Conservation (phyloP, 2,797 vertebrate species). For the Sebastes trivittatus region DNA sequence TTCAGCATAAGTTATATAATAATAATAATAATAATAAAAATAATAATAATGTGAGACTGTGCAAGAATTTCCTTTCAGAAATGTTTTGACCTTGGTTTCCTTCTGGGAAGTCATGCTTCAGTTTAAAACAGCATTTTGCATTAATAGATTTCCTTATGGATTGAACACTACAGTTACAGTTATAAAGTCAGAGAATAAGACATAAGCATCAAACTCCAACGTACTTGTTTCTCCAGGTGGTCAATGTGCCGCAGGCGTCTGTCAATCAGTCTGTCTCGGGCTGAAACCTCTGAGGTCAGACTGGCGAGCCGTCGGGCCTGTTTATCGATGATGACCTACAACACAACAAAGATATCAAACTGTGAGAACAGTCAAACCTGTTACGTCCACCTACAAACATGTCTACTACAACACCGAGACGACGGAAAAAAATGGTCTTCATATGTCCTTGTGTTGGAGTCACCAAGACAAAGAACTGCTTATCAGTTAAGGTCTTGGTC, state of each 20-base stretch:
- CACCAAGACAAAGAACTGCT: background rate
- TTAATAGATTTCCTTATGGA: background rate
- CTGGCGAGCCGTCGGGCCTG: slow-evolving; percentile 33
- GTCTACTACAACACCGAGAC: background rate
- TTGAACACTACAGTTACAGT: background rate
- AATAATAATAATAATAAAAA: background rate
- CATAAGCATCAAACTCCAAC: background rate
- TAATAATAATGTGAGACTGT: background rate
- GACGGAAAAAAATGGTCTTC: background rate
- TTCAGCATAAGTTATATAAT: too few species aligned
- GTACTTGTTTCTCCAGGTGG: slow-evolving; percentile 54
- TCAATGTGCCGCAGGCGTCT: slow-evolving; percentile 41
- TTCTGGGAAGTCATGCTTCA: background rate
- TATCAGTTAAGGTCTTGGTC: background rate
- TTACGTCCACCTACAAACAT: background rate
- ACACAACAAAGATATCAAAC: background rate
- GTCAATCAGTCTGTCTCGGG: slow-evolving; percentile 43
- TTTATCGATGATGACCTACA: slow-evolving; percentile 38
- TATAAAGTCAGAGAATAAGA: background rate
- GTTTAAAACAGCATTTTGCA: background rate
- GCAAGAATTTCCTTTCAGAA: too few species aligned
- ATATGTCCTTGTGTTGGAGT: too few species aligned
- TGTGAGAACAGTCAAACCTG: background rate
- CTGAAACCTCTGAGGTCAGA: slow-evolving; percentile 45
- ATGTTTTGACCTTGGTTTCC: background rate